Conservation (phyloP, 2,888 invertebrate species). For the Branchinecta sandiegonensis region DNA sequence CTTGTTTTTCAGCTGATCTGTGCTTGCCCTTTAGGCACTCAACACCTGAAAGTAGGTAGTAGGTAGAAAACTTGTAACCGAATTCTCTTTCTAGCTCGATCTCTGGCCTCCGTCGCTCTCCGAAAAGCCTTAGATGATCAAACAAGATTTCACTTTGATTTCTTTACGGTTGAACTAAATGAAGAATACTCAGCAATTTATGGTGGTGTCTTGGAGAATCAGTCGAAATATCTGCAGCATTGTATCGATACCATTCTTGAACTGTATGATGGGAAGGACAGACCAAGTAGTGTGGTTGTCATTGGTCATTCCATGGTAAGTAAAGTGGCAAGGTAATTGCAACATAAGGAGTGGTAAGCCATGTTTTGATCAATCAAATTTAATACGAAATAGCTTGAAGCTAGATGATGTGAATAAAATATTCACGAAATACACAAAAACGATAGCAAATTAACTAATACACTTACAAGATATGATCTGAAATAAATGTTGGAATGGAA, state of each 20-base stretch:
- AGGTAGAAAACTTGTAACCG: not conserved
- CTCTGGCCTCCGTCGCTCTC: slow-evolving; percentile 78
- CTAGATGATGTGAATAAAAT: no score
- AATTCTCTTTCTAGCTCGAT: slow-evolving; percentile 48
- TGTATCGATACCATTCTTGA: slow-evolving; percentile 56
- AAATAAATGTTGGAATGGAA: no score
- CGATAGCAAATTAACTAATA: no score
- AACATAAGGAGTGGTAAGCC: no score
- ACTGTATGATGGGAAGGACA: slow-evolving; percentile 45
- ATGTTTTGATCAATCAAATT: no score
- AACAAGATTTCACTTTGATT: slow-evolving; percentile 68
- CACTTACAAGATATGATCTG: no score
- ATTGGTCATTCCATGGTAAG: slow-evolving; percentile 91
- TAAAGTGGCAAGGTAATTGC: no score
- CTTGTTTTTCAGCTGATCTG: no score
- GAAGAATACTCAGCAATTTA: slow-evolving; percentile 77
- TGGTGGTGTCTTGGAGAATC: slow-evolving; percentile 63
- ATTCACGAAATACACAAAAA: no score
- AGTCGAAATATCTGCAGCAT: slow-evolving; percentile 54
- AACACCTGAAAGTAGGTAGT: no score
- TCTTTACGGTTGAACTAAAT: slow-evolving; percentile 75
- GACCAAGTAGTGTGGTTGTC: slow-evolving; percentile 51
- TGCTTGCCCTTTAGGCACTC: no score
- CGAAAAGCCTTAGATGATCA: slow-evolving; percentile 58
- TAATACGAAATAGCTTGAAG: no score